phyloP scores from a whole-genome alignment of 92 coral and sea anemone species.

The Galaxea fascicularis region DNA sequence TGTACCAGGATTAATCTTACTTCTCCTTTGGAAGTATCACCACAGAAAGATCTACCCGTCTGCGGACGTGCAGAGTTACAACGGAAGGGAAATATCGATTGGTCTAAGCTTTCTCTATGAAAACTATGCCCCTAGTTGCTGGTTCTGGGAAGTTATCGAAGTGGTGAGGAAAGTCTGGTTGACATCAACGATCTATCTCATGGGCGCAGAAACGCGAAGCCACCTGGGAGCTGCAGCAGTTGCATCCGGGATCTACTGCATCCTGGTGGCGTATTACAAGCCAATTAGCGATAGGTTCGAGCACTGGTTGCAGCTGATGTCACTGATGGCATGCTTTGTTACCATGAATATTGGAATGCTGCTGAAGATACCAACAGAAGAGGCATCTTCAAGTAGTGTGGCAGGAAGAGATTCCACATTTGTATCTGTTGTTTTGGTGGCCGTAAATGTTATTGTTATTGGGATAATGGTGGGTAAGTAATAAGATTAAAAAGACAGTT shows the following conservation, averaged over 20 bases:
- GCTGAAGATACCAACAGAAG: conserved; percentile 66
- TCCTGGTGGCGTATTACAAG: conserved; percentile 60
- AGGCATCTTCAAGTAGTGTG: conserved; percentile 21
- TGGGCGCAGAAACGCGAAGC: conserved; percentile 65
- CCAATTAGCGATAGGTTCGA: conserved; percentile 68
- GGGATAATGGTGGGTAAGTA: conserved; percentile 62
- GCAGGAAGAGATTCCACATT: conserved; percentile 52
- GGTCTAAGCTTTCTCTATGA: conserved; percentile 71
- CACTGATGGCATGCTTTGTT: conserved; percentile 62
- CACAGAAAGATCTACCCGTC: conserved; percentile 1
- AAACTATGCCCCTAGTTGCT: conserved; percentile 59
- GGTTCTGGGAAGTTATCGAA: conserved; percentile 78
- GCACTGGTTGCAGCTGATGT: conserved; percentile 68
- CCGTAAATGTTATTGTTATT: conserved; percentile 58
- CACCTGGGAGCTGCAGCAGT: conserved; percentile 59
- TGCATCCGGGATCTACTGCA: conserved; percentile 59
- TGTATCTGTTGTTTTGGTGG: conserved; percentile 54
- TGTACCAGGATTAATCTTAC: conserved; percentile 11
- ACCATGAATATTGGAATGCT: conserved; percentile 69
- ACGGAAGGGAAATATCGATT: conserved; percentile 37
- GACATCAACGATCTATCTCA: conserved; percentile 49
- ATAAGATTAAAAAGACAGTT: background rate
- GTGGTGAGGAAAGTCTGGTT: conserved; percentile 50
- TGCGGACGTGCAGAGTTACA: background rate
- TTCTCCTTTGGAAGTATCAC: conserved; percentile 41